Evolutionary conservation across 2,113 vertebrate genomes (phyloP).

Genomic region (Semicossyphus pulcher): DNA sequence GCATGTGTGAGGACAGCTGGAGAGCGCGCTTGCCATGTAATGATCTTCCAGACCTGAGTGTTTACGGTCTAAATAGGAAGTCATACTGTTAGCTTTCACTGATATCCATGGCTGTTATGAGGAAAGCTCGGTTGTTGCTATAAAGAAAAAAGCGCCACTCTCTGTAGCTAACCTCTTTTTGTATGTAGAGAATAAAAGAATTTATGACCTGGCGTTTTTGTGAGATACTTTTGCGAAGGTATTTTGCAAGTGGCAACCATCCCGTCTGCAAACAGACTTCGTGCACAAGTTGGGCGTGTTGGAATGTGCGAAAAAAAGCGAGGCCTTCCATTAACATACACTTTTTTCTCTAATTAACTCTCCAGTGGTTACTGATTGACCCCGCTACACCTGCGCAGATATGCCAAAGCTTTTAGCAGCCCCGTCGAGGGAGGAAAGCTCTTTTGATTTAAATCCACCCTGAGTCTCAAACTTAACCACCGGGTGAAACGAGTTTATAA

Average conservation of each 20-base stretch:
- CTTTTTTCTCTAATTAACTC: slow-evolving; percentile 80
- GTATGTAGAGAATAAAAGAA: neutral
- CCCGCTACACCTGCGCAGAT: slow-evolving; percentile 74
- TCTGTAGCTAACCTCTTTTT: neutral
- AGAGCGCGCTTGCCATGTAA: slow-evolving; percentile 24
- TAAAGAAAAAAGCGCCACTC: slow-evolving; percentile 7
- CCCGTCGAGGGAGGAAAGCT: slow-evolving; percentile 52
- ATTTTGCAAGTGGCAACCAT: slow-evolving; percentile 17
- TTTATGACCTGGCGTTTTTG: slow-evolving; percentile 10
- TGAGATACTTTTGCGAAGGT: neutral
- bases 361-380: slow-evolving; percentile 76
- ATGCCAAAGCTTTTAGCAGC: slow-evolving; percentile 63
- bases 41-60: slow-evolving; percentile 29
- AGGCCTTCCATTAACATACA: slow-evolving; percentile 60
- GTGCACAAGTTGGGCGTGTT: slow-evolving; percentile 40
- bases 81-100: slow-evolving; percentile 37
- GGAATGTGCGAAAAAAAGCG: slow-evolving; percentile 49
- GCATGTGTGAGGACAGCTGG: slow-evolving; percentile 57
- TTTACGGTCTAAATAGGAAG: slow-evolving; percentile 47
- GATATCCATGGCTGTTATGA: neutral
- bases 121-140: neutral
- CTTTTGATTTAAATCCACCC: slow-evolving; percentile 84
- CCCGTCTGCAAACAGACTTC: slow-evolving; percentile 28
- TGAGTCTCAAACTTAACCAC: slow-evolving; percentile 76
- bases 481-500: slow-evolving; percentile 67